A percentile compares a stretch with the other conserved stretches of the same genome.
These are phyloP conservation scores for Fragum sueziense DNA, from an alignment of 2,888 invertebrate species.

Conservation along the genomic window DNA sequence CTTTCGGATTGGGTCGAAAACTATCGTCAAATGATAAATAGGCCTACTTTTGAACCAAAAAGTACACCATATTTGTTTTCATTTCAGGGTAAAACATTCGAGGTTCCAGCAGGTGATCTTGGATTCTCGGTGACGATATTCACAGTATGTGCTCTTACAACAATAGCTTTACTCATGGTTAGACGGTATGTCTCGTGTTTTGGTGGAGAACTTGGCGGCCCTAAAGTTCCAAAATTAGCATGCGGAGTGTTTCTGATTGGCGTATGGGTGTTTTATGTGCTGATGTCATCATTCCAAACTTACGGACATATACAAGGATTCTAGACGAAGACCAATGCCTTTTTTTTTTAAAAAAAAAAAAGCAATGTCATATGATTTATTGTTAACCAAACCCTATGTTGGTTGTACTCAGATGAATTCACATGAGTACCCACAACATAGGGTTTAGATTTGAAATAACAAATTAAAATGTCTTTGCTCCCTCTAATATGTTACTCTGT, in stretches of 20 bases:
- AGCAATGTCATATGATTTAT: too few species aligned
- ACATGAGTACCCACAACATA: too few species aligned
- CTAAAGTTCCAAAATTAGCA: slow-evolving; percentile 80
- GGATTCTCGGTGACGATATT: slow-evolving; percentile 85
- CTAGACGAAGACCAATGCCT: too few species aligned
- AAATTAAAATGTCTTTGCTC: too few species aligned
- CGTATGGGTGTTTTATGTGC: slow-evolving; percentile 84
- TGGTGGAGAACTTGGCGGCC: slow-evolving; percentile 85
- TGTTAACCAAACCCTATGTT: too few species aligned
- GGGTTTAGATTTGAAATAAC: too few species aligned
- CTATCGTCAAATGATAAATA: too few species aligned
- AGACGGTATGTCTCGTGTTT: slow-evolving; percentile 84
- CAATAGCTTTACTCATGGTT: slow-evolving; percentile 83
- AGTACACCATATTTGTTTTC: slow-evolving; percentile 8
- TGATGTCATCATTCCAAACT: slow-evolving; percentile 79
- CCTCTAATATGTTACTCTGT: too few species aligned
- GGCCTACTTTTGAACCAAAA: too few species aligned
- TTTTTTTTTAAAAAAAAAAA: too few species aligned
- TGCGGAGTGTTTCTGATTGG: slow-evolving; percentile 82
- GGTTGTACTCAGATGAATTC: too few species aligned
- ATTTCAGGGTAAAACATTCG: slow-evolving; percentile 78
- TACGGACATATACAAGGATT: slow-evolving; percentile 65
- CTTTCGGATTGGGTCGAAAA: too few species aligned
- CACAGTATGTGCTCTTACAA: slow-evolving; percentile 83
- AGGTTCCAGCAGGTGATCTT: slow-evolving; percentile 78